Percentiles rank a stretch among this genome's conserved stretches.
Evolutionary conservation across 2,113 vertebrate genomes (phyloP).

Genomic region (Merops nubicus): DNA sequence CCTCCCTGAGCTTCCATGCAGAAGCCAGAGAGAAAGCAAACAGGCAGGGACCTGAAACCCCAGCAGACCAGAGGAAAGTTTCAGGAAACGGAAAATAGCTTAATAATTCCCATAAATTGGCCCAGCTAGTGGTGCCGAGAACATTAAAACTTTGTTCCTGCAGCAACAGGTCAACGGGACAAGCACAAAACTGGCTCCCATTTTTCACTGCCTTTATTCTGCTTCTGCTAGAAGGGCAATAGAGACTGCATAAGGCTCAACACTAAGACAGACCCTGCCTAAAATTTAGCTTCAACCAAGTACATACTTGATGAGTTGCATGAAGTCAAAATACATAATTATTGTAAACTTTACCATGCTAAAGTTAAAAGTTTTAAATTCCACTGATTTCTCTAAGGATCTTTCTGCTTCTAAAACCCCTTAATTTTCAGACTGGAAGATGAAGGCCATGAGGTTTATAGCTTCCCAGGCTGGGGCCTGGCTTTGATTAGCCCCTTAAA

Average conservation of each 20-base stretch:
- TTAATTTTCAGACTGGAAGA: not conserved
- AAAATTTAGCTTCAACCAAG: not conserved
- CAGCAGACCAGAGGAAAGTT: not conserved
- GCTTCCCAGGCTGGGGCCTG: not conserved
- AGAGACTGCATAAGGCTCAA: not conserved
- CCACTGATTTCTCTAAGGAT: not conserved
- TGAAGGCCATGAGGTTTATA: not conserved
- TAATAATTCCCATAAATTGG: not conserved
- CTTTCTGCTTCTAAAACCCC: not conserved
- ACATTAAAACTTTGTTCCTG: not conserved
- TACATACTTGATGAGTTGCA: not conserved
- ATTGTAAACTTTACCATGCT: not conserved
- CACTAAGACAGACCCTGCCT: not conserved
- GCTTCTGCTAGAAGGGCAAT: not conserved
- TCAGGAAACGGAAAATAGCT: not conserved
- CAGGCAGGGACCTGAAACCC: not conserved
- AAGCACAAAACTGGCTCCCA: not conserved
- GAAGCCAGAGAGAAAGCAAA: not conserved
- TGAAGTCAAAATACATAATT: not conserved
- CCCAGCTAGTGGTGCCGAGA: not conserved
- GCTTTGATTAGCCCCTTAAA: not conserved
- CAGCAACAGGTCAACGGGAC: not conserved
- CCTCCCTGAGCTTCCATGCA: fast-evolving
- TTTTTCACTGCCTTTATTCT: not conserved
- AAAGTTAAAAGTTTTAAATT: not conserved